Percentiles rank a stretch among this genome's conserved stretches.
Evolutionary conservation across 2,888 invertebrate genomes (phyloP).

Genomic region (Euzetes globulus): DNA sequence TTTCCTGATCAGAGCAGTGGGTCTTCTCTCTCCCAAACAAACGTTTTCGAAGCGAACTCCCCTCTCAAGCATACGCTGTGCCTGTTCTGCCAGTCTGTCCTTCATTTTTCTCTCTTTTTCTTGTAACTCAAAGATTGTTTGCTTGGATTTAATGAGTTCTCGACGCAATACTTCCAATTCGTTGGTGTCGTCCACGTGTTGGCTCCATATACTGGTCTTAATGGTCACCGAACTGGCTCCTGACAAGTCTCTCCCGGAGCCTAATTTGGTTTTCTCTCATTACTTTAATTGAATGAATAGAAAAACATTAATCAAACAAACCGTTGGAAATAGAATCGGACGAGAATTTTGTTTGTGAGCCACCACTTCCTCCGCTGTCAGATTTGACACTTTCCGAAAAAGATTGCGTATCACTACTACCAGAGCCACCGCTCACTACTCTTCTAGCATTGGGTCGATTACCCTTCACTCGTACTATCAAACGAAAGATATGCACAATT

Average conservation of each 20-base stretch:
- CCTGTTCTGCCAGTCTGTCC: slow-evolving; percentile 46
- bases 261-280: background rate
- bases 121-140: slow-evolving; percentile 47
- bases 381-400: slow-evolving; percentile 16
- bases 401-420: slow-evolving; percentile 16
- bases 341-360: background rate
- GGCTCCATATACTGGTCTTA: slow-evolving; percentile 33
- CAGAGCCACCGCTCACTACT: slow-evolving; percentile 1
- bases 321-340: slow-evolving; percentile 6
- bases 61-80: slow-evolving; percentile 42
- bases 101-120: slow-evolving; percentile 49
- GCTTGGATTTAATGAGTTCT: slow-evolving; percentile 50
- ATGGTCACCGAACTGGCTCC: slow-evolving; percentile 17
- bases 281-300: too few species aligned
- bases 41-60: slow-evolving; percentile 47
- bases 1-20: slow-evolving; percentile 59
- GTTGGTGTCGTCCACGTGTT: slow-evolving; percentile 21
- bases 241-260: slow-evolving; percentile 11
- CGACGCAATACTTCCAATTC: slow-evolving; percentile 50
- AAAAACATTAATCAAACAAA: background rate
- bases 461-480: background rate
- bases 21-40: slow-evolving; percentile 46
- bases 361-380: background rate
- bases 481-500: background rate
- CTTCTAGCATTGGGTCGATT: slow-evolving; percentile 23